Base-by-base conservation (phyloP, 2,113 vertebrate genomes). In the Lampris incognitus region DNA sequence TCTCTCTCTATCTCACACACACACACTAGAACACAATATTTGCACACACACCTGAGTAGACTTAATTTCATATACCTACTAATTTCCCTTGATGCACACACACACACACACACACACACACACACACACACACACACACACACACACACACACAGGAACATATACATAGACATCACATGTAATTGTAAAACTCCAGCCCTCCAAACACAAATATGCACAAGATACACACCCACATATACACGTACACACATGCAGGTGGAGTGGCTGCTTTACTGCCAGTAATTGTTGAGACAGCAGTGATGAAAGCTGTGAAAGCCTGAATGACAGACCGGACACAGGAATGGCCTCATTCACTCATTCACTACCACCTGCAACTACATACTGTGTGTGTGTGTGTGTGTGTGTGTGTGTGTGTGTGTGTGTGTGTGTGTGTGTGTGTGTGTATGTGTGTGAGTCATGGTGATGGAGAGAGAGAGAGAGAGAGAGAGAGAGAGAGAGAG, bases 261-360 rank as follows among this genome's bases (percentile, higher is more conserved):
- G 24, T 40, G 60, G 64, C 9, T 57, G 70, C 42, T 76, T 65
- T 68, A 75, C 80, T 70, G n/a, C 67, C 39, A 42, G 58, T 85
- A 86, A 90, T 85, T 79, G 77, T 74, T 79, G 42, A 1, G 76
- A 86, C 77, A 68, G 80, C 74, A 56, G 54, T 39, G 13, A 3
- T 70, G 72, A 81, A 81, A 79, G 76, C 73, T 68, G 79, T 60
- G 74, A 74, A 88, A 60, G 51, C 48, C 69, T 49, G 66, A 86
- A 50, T 69, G 76, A 80, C 68, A 78, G 41, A 62, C 58, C 62
- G 71, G 67, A 69, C 70, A 72, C 65, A 83, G 69, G 80, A 78
- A 64, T 66, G 82, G 55, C 82, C 85, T 83, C 85, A 85, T 88
- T 88, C 80, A 79, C 69, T 87, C 85, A 83, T 74, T 84, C 77